These are phyloP conservation scores for Oscheius myriophilus DNA, from an alignment of 2,888 invertebrate species.

Conservation along the genomic window DNA sequence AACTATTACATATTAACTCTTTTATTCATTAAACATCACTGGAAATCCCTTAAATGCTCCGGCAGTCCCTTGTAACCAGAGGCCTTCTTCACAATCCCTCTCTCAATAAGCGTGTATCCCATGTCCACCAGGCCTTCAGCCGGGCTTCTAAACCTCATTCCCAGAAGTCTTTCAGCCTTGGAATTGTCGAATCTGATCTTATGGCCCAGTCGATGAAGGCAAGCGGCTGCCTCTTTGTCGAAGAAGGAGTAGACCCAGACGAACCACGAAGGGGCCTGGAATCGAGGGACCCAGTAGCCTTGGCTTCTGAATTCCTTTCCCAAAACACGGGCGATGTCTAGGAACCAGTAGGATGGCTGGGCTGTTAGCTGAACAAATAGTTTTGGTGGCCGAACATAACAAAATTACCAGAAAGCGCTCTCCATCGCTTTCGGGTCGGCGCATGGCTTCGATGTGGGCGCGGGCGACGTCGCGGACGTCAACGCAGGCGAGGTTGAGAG, in stretches of 20 bases:
- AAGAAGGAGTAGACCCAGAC: conserved; percentile 72
- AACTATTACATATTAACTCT: too few species aligned
- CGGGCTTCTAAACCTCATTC: conserved; percentile 72
- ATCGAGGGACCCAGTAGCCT: conserved; percentile 72
- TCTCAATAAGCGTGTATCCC: conserved; percentile 74
- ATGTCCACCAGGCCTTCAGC: conserved; percentile 74
- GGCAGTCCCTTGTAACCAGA: conserved; percentile 25
- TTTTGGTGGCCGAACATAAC: not conserved
- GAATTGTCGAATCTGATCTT: conserved; percentile 70
- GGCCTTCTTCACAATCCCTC: conserved; percentile 70
- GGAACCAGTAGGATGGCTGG: conserved; percentile 72
- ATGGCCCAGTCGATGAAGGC: conserved; percentile 68
- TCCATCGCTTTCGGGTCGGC: conserved; percentile 72
- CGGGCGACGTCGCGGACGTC: conserved; percentile 75
- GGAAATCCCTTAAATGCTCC: conserved; percentile 18
- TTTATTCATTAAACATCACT: not conserved
- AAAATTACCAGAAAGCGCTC: conserved; percentile 70
- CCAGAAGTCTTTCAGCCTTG: conserved; percentile 71
- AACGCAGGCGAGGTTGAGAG: conserved; percentile 72
- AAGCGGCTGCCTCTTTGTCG: conserved; percentile 72
- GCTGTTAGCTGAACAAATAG: conserved; percentile 40
- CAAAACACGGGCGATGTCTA: conserved; percentile 73
- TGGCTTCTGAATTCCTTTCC: conserved; percentile 70
- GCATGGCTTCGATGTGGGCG: conserved; percentile 74
- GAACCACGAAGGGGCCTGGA: conserved; percentile 72